Base-by-base conservation (phyloP, 2,888 invertebrate species). In the Myopa testacea region DNA sequence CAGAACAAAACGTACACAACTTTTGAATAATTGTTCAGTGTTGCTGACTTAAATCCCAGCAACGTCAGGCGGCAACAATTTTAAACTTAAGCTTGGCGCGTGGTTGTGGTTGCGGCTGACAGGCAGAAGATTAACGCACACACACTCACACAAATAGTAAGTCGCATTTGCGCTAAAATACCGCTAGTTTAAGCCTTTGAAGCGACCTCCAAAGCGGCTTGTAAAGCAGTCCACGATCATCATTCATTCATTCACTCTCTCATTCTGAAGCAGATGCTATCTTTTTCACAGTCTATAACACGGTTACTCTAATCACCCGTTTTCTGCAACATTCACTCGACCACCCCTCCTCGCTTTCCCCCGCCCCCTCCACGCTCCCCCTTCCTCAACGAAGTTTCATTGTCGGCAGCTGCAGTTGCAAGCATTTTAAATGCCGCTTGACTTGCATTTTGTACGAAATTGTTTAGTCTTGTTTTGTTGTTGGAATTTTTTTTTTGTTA, bases 1-100 rank as follows among this genome's bases (percentile, higher is more conserved):
- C 10, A 38, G 4, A 65, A 65, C 65, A 65, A 65, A 14, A 16
- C 34, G 34, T 6, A 26, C 63, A 4, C 1, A 65, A 38, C 34
- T 65, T 37, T 65, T 65, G 65, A 10, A 37, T 65, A 65, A 65
- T 65, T 38, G 65, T 65, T 65, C 12, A 10, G 65, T 26, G 63
- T 62, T 74, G 45, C 50, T 40, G 26, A 63, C 50, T 74, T 74
- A 74, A 74, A 60, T 74, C 73, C 69, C 69, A n/a, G 69, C 50
- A 65, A 34, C 63, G 63, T 19, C 10, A 65, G 16, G 38, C 65
- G 34, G 38, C 65, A 26, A 8, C 65, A 26, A 65, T 65, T 65
- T 65, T 14, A 65, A 65, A 65, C 65, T 65, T 65, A 65, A 65
- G 37, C 65, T 38, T 37, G 14, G 37, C 14, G 19, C 50, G 69